Base-by-base conservation (phyloP, 2,888 invertebrate species). In the Ganaspis brasiliensis region DNA sequence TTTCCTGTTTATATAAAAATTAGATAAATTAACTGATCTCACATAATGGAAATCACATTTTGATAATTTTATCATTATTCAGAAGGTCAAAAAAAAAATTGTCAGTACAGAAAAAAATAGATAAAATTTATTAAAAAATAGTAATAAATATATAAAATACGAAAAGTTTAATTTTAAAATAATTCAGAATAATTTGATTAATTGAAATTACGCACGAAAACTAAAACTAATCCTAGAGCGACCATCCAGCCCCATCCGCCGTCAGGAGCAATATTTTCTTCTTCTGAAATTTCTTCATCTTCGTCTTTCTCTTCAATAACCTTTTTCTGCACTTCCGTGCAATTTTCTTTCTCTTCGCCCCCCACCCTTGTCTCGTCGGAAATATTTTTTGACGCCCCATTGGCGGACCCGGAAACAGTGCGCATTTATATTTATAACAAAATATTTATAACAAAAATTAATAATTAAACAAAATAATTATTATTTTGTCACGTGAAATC, bases 211-310 rank as follows among this genome's bases (percentile, higher is more conserved):
- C 96, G 96, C 92, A 97, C 96, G 93, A 96, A 97, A 86, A 96
- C 95, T 90, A 97, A 92, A 90, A 96, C 96, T 88, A 96, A 96
- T 85, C 97, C 97, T 81, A 97, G 92, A 82, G 96, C 96, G 80
- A 96, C 96, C 92, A 97, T 94, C 97, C 97, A 97, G 74, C 97
- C 97, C 96, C 96, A 97, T 73, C 97, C 97, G 72, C 97, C 97
- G 90, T 97, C 97, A 59, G 97, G 97, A 45, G 97, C 96, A 83
- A 56, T 3, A 14, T 63, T 14, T 3, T 78, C 72, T 24, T 79
- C 78, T 3, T 35, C 31, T 31, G 72, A 1, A n/a, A 70, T 16
- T 10, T 45, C 49, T 1, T 35, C 19, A 1, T 71, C 56, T 19
- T 72, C 37, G 49, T 78, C 75, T 14, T 49, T 16, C 1, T 72